A percentile compares a stretch with the other conserved stretches of the same genome.
These are phyloP conservation scores for Galerucella pusilla DNA, from an alignment of 2,888 invertebrate species.

Conservation along the genomic window DNA sequence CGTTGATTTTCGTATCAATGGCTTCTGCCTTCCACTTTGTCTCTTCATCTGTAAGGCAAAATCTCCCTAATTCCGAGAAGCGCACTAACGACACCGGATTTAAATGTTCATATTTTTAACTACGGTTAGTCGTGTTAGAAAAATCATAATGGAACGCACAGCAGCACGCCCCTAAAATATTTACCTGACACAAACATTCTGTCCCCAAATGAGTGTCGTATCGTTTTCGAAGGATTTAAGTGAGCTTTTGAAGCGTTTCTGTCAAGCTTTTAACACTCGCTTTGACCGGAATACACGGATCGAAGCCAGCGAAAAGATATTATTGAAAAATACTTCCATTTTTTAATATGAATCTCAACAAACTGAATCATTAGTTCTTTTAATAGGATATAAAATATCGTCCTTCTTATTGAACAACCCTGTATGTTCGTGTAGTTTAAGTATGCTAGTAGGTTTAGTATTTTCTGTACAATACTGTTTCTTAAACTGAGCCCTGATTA, in stretches of 20 bases:
- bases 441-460: neutral
- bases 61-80: constrained; percentile 32
- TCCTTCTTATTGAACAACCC: neutral
- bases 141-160: constrained; percentile 37
- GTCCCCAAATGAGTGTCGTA: constrained; percentile 13
- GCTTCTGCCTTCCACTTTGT: neutral
- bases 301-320: neutral
- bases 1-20: neutral
- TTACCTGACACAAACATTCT: constrained; percentile 39
- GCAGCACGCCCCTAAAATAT: constrained; percentile 36
- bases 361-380: too few species aligned
- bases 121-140: constrained; percentile 41
- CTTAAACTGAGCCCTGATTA: neutral
- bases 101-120: constrained; percentile 45
- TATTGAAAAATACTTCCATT: neutral
- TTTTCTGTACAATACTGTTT: neutral
- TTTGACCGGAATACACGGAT: constrained; percentile 10
- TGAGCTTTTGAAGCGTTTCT: constrained; percentile 20
- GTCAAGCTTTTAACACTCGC: constrained; percentile 26
- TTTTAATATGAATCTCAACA: neutral
- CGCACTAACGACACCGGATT: constrained; percentile 34
- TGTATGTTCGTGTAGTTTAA: neutral
- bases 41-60: neutral
- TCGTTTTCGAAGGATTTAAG: constrained; percentile 20
- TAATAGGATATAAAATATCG: too few species aligned